phyloP scores from a whole-genome alignment of 2,888 invertebrate species.

The Hyalella azteca region DNA sequence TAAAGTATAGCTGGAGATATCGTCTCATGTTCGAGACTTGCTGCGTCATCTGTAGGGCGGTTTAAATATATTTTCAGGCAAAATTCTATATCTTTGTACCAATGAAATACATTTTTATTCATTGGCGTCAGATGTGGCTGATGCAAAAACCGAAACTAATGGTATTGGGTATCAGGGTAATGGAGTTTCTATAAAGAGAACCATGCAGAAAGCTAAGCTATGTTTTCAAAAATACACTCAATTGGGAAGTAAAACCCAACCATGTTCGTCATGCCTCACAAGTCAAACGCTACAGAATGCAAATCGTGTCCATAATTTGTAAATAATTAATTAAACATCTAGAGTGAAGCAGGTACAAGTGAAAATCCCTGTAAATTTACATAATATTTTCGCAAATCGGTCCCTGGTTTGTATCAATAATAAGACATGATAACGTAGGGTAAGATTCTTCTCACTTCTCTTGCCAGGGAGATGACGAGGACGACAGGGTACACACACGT shows the following conservation, averaged over 20 bases:
- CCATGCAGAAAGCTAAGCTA: not conserved
- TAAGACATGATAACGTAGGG: not conserved
- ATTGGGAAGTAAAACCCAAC: no score
- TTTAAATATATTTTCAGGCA: not conserved
- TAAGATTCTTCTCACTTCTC: not conserved
- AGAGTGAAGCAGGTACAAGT: not conserved
- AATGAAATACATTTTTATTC: not conserved
- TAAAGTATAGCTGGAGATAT: not conserved
- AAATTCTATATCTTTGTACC: not conserved
- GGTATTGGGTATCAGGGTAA: not conserved
- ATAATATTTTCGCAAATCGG: not conserved
- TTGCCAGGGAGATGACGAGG: not conserved
- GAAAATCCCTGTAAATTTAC: not conserved
- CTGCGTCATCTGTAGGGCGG: not conserved
- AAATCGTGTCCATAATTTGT: not conserved
- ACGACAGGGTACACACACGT: slow-evolving; percentile 38
- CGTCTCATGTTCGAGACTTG: not conserved
- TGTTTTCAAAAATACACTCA: not conserved
- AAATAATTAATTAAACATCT: not conserved
- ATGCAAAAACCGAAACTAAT: not conserved
- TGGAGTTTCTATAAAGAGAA: not conserved
- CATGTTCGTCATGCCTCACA: no score
- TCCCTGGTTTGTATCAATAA: not conserved
- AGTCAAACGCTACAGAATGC: not conserved
- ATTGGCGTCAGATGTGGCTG: not conserved